Conservation (phyloP, 2,113 vertebrate species). For the Nymphicus hollandicus region DNA sequence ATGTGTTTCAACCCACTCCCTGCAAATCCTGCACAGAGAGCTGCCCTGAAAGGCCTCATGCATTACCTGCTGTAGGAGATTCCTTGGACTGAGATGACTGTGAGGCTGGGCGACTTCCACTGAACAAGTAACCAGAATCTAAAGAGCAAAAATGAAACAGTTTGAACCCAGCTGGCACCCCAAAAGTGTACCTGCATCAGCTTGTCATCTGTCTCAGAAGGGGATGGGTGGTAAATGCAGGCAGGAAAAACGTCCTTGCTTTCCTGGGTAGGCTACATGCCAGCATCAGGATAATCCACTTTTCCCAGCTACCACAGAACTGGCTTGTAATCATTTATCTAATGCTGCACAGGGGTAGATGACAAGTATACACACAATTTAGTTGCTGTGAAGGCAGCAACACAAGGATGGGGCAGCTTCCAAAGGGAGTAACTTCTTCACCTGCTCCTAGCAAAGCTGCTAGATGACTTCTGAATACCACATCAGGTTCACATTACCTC, state of each 20-base stretch:
- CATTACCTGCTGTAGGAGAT: slow-evolving; percentile 82
- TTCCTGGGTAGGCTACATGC: not conserved
- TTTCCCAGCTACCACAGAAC: not conserved
- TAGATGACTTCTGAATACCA: not conserved
- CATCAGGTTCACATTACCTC: not conserved
- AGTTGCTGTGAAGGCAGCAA: not conserved
- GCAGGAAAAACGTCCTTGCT: not conserved
- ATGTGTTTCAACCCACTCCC: not conserved
- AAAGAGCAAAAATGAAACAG: not conserved
- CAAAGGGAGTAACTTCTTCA: not conserved
- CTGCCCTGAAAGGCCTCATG: not conserved
- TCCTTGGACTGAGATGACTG: slow-evolving; percentile 77
- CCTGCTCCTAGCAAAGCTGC: not conserved
- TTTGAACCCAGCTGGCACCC: not conserved
- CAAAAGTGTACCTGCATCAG: not conserved
- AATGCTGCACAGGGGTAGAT: not conserved
- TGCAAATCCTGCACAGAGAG: not conserved
- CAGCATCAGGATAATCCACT: not conserved
- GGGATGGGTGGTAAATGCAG: not conserved
- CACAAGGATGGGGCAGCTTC: not conserved
- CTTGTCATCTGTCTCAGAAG: not conserved
- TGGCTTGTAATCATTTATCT: not conserved
- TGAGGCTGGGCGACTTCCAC: slow-evolving; percentile 87
- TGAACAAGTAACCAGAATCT: slow-evolving; percentile 97
- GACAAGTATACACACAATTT: not conserved